Evolutionary conservation across 1,140 invertebrate species (phyloP).

Genomic region (Drosophila tani): DNA sequence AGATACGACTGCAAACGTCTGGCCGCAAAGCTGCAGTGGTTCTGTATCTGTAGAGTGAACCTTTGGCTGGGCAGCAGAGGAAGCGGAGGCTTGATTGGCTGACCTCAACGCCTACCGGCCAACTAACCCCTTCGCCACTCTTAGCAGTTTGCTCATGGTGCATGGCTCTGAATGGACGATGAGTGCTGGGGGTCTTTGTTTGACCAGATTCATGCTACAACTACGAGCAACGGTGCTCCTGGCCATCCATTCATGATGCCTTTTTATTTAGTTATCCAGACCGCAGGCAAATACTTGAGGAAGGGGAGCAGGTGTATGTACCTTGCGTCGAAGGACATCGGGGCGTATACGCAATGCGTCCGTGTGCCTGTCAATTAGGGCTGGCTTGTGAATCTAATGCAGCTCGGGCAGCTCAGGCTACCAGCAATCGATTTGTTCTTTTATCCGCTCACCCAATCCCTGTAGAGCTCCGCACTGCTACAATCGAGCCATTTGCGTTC

Average conservation of each 20-base stretch:
- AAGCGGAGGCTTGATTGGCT: conserved; percentile 69
- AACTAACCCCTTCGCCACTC: conserved; percentile 4
- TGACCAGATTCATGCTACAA: conserved; percentile 59
- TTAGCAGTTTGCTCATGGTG: conserved; percentile 47
- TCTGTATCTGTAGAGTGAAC: conserved; percentile 49
- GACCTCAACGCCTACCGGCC: conserved; percentile 46
- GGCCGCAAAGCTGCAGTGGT: conserved; percentile 62
- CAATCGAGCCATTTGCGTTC: conserved; percentile 39
- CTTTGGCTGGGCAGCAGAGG: conserved; percentile 42
- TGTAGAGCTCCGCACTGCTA: conserved; percentile 21
- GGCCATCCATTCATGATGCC: conserved; percentile 29
- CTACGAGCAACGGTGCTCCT: conserved; percentile 21
- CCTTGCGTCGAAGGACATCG: conserved; percentile 5
- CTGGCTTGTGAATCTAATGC: conserved; percentile 30
- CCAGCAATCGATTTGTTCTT: conserved; percentile 53
- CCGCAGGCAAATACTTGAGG: conserved; percentile 33
- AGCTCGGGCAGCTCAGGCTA: conserved; percentile 15
- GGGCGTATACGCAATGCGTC: conserved; percentile 55
- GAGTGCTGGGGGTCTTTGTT: conserved; percentile 44
- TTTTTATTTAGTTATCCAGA: conserved; percentile 70
- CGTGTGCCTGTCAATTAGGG: conserved; percentile 58
- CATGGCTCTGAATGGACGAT: conserved; percentile 48
- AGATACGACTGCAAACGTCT: conserved; percentile 28
- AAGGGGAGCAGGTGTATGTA: background rate
- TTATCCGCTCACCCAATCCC: conserved; percentile 11